phyloP scores from a whole-genome alignment of 2,113 vertebrate species.

The Cheirogaleus medius region DNA sequence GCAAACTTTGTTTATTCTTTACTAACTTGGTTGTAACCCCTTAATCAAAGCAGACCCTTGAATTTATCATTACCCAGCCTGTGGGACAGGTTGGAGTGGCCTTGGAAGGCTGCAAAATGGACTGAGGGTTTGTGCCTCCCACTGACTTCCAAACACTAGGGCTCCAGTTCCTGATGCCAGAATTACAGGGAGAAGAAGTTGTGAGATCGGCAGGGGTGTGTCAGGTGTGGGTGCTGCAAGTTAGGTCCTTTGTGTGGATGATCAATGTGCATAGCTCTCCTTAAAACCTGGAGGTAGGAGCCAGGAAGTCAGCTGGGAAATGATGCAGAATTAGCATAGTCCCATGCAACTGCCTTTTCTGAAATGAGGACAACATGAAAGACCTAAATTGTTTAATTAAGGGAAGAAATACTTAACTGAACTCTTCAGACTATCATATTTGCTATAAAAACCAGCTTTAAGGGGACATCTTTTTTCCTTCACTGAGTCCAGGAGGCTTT shows the following conservation, averaged over 20 bases:
- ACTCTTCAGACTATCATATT: not conserved
- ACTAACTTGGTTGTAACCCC: not conserved
- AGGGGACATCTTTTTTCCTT: not conserved
- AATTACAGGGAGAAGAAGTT: not conserved
- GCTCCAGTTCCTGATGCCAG: not conserved
- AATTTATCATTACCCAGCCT: not conserved
- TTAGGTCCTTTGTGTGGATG: not conserved
- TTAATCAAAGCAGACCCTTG: not conserved
- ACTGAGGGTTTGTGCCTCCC: not conserved
- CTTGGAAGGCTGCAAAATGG: not conserved
- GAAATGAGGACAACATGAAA: not conserved
- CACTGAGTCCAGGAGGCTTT: not conserved
- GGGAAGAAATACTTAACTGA: conserved; percentile 4
- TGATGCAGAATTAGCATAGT: not conserved
- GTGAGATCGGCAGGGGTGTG: not conserved
- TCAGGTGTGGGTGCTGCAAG: not conserved
- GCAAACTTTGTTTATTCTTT: not conserved
- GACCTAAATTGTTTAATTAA: not conserved
- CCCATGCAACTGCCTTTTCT: not conserved
- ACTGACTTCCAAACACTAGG: not conserved
- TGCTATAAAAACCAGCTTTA: not conserved
- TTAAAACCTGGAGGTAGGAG: not conserved
- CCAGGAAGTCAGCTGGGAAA: not conserved
- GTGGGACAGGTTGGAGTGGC: not conserved
- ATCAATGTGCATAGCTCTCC: not conserved